Conservation (phyloP, 1,140 invertebrate species). For the Lepidurus arcticus region DNA sequence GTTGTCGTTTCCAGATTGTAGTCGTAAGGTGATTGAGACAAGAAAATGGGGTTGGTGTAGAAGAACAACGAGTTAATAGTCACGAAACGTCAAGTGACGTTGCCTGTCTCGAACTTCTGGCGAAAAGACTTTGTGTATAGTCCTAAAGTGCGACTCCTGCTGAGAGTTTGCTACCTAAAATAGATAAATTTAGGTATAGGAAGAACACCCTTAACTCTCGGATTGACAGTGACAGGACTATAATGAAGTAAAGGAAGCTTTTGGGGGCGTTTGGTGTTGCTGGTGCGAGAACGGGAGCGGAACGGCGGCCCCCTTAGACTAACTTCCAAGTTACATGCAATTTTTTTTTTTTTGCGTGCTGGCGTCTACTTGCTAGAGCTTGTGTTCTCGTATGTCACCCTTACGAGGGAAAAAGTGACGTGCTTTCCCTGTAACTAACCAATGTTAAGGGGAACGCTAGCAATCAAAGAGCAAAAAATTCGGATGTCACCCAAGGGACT, state of each 20-base stretch:
- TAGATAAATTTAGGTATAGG: neutral
- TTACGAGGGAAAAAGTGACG: neutral
- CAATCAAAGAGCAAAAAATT: neutral
- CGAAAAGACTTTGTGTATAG: too few species aligned
- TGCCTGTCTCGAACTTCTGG: too few species aligned
- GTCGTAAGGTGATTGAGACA: too few species aligned
- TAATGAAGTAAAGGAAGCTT: neutral
- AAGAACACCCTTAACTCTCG: neutral
- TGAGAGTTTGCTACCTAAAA: neutral
- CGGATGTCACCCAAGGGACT: neutral
- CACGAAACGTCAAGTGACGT: too few species aligned
- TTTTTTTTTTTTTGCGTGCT: too few species aligned
- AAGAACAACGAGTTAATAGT: too few species aligned
- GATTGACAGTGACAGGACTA: neutral
- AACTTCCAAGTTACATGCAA: too few species aligned
- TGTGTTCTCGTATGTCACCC: neutral
- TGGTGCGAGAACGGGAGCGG: neutral
- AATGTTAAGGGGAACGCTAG: neutral
- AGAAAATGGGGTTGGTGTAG: too few species aligned
- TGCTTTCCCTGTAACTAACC: constrained; percentile 12
- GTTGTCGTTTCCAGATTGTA: too few species aligned
- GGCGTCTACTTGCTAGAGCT: neutral
- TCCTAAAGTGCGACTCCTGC: too few species aligned
- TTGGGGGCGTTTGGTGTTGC: neutral
- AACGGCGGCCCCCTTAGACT: too few species aligned